Evolutionary conservation across 2,797 vertebrate species (phyloP).

Genomic region (Cynopterus sphinx): DNA sequence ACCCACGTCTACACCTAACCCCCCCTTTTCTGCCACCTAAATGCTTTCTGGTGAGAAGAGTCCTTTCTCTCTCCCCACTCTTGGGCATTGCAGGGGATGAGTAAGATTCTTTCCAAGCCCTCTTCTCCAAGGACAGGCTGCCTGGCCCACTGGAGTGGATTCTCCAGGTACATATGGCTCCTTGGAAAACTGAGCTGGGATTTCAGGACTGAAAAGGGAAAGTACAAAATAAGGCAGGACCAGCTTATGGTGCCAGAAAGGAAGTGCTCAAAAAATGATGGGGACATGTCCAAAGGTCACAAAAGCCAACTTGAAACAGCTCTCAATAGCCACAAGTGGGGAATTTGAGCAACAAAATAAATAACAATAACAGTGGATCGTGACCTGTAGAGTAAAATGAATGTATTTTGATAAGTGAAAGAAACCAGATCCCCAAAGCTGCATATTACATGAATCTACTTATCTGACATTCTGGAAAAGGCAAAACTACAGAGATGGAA

Average conservation of each 20-base stretch:
- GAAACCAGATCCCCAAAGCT: not conserved
- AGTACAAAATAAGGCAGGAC: not conserved
- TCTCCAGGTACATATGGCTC: not conserved
- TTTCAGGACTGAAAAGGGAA: not conserved
- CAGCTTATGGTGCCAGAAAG: not conserved
- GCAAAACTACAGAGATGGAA: not conserved
- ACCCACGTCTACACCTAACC: fast-evolving
- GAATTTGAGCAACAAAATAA: not conserved
- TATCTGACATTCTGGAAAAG: not conserved
- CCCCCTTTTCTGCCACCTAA: no score
- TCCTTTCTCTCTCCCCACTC: not conserved
- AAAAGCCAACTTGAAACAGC: not conserved
- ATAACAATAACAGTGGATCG: not conserved
- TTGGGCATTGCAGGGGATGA: not conserved
- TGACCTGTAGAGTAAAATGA: not conserved
- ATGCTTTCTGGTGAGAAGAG: not conserved
- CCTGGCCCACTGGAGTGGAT: not conserved
- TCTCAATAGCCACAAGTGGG: not conserved
- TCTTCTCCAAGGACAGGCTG: not conserved
- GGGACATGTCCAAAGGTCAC: not conserved
- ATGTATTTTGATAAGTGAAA: not conserved
- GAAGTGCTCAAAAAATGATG: not conserved
- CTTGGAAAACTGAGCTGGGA: not conserved
- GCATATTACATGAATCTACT: not conserved
- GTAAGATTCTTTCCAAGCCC: not conserved